Percentiles rank a stretch among this genome's conserved stretches.
These are phyloP conservation scores for Thalpophila matura DNA, from an alignment of 2,888 invertebrate species.

Conservation along the genomic window DNA sequence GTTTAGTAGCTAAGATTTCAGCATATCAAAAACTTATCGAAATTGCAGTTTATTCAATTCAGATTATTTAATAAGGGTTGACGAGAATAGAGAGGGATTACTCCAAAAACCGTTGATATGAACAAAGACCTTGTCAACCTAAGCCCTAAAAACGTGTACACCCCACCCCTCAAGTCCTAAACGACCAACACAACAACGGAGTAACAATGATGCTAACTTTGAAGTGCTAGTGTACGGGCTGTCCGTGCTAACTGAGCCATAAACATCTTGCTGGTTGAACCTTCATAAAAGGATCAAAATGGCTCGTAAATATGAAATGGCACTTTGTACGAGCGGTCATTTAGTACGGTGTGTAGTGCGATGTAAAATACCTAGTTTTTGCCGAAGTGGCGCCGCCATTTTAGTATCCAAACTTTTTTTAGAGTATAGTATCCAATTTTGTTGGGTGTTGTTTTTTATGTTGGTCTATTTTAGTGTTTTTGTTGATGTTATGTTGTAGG, in stretches of 20 bases:
- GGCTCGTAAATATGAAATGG: slow-evolving; percentile 76
- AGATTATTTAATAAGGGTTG: background rate
- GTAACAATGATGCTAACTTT: slow-evolving; percentile 46
- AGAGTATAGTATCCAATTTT: slow-evolving; percentile 41
- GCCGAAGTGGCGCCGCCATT: slow-evolving; percentile 26
- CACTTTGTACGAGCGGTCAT: slow-evolving; percentile 66
- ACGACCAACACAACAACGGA: slow-evolving; percentile 23
- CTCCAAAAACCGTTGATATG: slow-evolving; percentile 3
- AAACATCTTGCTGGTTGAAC: slow-evolving; percentile 62
- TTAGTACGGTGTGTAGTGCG: slow-evolving; percentile 38
- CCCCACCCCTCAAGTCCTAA: slow-evolving; percentile 26
- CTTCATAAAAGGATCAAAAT: slow-evolving; percentile 73
- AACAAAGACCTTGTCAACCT: slow-evolving; percentile 6
- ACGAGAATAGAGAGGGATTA: slow-evolving; percentile 6
- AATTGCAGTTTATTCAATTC: too few species aligned
- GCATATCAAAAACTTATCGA: too few species aligned
- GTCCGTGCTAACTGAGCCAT: slow-evolving; percentile 65
- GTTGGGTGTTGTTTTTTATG: slow-evolving; percentile 43
- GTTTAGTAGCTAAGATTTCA: too few species aligned
- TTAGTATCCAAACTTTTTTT: slow-evolving; percentile 39
- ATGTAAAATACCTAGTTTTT: slow-evolving; percentile 58
- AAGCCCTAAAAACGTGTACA: slow-evolving; percentile 34
- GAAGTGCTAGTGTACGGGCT: slow-evolving; percentile 44
- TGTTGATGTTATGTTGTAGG: slow-evolving; percentile 9
- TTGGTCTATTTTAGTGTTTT: slow-evolving; percentile 11